Evolutionary conservation across 37 sponge, comb jelly and placozoan genomes (phyloP), one percentile per base, ranked within the genome.

Genomic region (Ianthella basta): DNA sequence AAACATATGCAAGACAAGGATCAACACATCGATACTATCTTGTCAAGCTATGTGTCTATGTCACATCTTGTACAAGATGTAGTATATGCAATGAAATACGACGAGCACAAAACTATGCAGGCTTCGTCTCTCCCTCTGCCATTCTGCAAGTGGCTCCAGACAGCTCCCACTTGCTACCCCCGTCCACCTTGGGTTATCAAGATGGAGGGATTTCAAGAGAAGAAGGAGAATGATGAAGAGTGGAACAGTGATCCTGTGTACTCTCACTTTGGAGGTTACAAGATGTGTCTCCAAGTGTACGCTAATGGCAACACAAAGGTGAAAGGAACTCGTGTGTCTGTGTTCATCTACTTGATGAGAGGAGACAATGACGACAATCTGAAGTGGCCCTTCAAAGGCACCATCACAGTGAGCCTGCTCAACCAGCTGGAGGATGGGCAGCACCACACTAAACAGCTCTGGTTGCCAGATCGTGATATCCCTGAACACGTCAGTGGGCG

Each of bases 231-330:
- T 16, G 66, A 64, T 21, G 66, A 2, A 55, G 80, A 63, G 27
- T 89, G 90, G 86, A 54, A 60, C 41, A 85, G 90, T 35, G 56
- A 64, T 29, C 74, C 82, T n/a, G 84, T 89, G 34, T 85, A 85
- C 64, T 82, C 90, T 30, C 86, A 85, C 57, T 69, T 74, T 18
- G 75, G 85, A 13, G 90, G 90, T 0, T 89, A 85, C 56, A 83
- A 50, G 50, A 37, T 85, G 39, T 85, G 90, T 67, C 75, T 89
- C 13, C 1, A 65, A 0, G 81, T 85, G n/a, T 55, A 68, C n/a
- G 65, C 89, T 33, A 75, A 75, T n/a, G 66, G 83, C 23, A 15
- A 25, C 5, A 33, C 65, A 15, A 59, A 60, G 18, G 82, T 21
- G 0, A 39, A 81, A 21, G 89, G 82, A 13, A 35, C 85, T 4